Evolutionary conservation across 1,140 invertebrate species (phyloP), one percentile per base, ranked within the genome.

Genomic region (Vollenhovia emeryi): DNA sequence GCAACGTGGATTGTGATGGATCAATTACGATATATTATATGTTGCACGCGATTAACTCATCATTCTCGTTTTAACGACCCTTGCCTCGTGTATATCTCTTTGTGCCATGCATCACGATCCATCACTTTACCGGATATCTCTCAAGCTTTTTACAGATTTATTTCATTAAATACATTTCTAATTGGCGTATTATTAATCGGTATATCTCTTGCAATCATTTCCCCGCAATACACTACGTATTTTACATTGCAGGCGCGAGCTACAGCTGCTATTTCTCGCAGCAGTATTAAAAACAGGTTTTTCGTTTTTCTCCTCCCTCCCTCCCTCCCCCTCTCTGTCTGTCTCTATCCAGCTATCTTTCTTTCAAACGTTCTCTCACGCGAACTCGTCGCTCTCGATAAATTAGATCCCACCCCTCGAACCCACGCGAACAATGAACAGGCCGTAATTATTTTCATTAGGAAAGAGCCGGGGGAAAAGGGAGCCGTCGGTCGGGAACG

Each of bases 381-480:
- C 68, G 33, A 78, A 66, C 59, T 84, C 36, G 18, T 75, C 43
- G 30, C 55, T 60, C 50, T 21, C 75, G 33, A 84, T 78, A 82
- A 82, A 82, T 82, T 82, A 82, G 27, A 82, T 59, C 66, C n/a
- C 50, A 57, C 36, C 66, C 24, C 8, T 43, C 11, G 50, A 73
- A 33, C 27, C 62, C 18, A 52, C 50, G 50, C n/a, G 50, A 82
- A 82, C 78, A 82, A 82, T 73, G 66, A 82, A 82, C 78, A 82
- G 66, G 18, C 78, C 50, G 64, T 80, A 82, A 82, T 82, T 82
- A 82, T 82, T 82, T 82, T 68, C 78, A 82, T 82, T 82, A 82
- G 40, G 66, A 71, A 24, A 57, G 36, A 82, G 27, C 43, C 75
- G 50, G 13, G 50, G 36, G 4, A 30, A 33, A 45, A 21, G 24